phyloP scores from a whole-genome alignment of 2,113 vertebrate genomes.

The Dissostichus mawsoni region DNA sequence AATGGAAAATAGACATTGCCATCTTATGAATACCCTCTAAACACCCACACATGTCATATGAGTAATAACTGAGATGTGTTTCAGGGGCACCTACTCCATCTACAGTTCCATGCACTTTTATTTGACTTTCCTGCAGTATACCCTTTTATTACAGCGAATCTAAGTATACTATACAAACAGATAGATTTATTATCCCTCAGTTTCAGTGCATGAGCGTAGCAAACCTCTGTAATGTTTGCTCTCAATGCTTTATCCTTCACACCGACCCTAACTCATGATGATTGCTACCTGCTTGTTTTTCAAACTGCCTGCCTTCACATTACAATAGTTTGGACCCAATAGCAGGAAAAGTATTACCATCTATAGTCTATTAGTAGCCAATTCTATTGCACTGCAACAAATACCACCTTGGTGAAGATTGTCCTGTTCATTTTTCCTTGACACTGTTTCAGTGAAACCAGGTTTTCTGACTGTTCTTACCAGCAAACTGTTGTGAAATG shows the following conservation, averaged over 20 bases:
- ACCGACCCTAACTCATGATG: background rate
- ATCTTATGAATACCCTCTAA: background rate
- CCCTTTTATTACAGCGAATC: background rate
- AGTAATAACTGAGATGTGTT: constrained; percentile 27
- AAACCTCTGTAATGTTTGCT: background rate
- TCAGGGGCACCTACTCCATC: background rate
- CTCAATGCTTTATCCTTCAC: background rate
- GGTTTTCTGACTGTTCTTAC: no score
- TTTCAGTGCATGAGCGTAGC: background rate
- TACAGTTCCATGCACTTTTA: background rate
- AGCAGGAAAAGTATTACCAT: background rate
- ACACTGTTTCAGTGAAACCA: background rate
- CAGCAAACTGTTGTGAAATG: background rate
- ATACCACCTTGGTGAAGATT: background rate
- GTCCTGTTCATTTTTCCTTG: background rate
- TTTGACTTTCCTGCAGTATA: background rate
- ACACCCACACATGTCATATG: constrained; percentile 12
- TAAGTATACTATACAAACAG: background rate
- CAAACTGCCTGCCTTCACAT: background rate
- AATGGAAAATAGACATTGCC: background rate
- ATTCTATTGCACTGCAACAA: background rate
- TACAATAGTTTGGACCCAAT: background rate
- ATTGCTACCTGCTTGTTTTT: constrained; percentile 10
- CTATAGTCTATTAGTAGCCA: background rate
- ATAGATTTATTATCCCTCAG: background rate